Conservation (phyloP, 92 coral and sea anemone genomes). For the Palythoa grandis region DNA sequence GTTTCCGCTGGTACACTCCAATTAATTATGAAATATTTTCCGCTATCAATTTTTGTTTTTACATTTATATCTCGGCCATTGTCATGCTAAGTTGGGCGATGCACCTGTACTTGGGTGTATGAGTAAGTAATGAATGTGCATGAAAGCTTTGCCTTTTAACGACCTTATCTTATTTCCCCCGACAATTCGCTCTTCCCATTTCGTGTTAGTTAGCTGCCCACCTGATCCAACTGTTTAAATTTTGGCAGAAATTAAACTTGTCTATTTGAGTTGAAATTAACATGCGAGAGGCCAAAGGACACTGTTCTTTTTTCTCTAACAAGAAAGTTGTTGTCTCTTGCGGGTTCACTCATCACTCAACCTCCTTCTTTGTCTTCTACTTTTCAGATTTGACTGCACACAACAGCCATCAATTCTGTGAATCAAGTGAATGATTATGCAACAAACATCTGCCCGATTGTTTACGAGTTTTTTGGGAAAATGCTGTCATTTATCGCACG, state of each 20-base stretch:
- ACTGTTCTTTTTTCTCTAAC: conserved; percentile 41
- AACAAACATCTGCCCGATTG: conserved; percentile 90
- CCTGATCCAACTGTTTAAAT: conserved; percentile 75
- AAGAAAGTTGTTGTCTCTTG: conserved; percentile 25
- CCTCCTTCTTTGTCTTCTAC: conserved; percentile 36
- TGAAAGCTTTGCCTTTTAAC: conserved; percentile 95
- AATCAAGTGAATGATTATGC: conserved; percentile 62
- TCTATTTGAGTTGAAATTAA: conserved; percentile 80
- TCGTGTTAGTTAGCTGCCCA: conserved; percentile 53
- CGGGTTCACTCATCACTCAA: conserved; percentile 42
- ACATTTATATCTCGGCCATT: conserved; percentile 91
- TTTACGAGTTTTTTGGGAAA: conserved; percentile 92
- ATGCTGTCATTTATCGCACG: conserved; percentile 87
- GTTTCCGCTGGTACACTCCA: conserved; percentile 94
- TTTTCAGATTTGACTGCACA: conserved; percentile 62
- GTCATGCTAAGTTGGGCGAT: conserved; percentile 90
- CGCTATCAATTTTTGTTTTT: conserved; percentile 93
- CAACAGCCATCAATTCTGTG: conserved; percentile 81
- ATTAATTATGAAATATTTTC: conserved; percentile 96
- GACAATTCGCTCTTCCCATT: conserved; percentile 50
- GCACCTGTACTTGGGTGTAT: conserved; percentile 76
- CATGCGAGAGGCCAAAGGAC: conserved; percentile 53
- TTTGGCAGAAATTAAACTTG: conserved; percentile 73
- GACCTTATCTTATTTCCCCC: conserved; percentile 76
- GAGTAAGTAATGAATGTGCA: conserved; percentile 81